phyloP scores from a whole-genome alignment of 2,888 invertebrate genomes.

The Argyra leucocephala region DNA sequence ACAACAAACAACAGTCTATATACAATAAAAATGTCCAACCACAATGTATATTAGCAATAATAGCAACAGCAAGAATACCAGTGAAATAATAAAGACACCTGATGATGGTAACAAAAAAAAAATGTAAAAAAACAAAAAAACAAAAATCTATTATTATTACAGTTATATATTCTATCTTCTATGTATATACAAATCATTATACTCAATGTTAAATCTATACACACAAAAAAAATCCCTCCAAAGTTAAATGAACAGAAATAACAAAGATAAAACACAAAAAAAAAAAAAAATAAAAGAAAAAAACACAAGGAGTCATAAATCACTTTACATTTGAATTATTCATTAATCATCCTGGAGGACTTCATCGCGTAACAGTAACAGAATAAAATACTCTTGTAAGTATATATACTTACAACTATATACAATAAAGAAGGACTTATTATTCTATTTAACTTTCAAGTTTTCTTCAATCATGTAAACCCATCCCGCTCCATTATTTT shows the following conservation, averaged over 20 bases:
- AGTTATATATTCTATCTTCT: neutral
- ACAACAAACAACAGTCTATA: too few species aligned
- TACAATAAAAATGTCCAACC: too few species aligned
- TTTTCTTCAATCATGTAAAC: too few species aligned
- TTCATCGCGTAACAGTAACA: neutral
- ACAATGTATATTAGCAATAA: too few species aligned
- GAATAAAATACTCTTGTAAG: too few species aligned
- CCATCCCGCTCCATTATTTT: too few species aligned
- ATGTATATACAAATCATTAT: neutral
- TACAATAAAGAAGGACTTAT: too few species aligned
- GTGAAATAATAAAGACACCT: neutral
- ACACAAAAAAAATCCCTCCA: too few species aligned
- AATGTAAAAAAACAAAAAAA: neutral
- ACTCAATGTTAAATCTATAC: neutral
- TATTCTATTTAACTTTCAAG: too few species aligned
- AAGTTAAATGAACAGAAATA: neutral
- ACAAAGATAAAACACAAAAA: neutral
- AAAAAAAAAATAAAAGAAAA: neutral
- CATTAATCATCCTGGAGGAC: conserved; percentile 10
- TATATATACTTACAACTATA: too few species aligned
- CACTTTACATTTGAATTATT: conserved; percentile 11
- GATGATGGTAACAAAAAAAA: neutral
- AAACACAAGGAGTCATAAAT: neutral
- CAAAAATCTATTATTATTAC: conserved; percentile 1
- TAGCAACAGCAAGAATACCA: too few species aligned